Percentiles rank a stretch among this genome's conserved stretches.
Evolutionary conservation across 92 coral and sea anemone species (phyloP).

Genomic region (Actinernus sp.): DNA sequence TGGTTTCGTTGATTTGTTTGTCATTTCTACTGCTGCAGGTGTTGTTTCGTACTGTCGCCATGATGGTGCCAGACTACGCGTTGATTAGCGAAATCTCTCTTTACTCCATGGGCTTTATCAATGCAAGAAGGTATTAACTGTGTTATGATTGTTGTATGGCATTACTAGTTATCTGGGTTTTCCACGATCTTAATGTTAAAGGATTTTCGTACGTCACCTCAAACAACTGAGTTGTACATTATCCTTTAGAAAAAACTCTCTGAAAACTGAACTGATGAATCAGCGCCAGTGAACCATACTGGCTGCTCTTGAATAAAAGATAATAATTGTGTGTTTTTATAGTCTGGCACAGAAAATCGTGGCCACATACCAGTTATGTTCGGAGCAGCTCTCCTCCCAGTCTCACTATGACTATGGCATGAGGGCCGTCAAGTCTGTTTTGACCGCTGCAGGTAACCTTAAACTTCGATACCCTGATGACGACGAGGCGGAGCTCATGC

Average conservation of each 20-base stretch:
- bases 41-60: slow-evolving; percentile 96
- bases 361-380: slow-evolving; percentile 93
- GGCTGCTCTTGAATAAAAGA: neutral
- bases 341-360: slow-evolving; percentile 99
- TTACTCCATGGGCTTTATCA: slow-evolving; percentile 97
- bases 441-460: slow-evolving; percentile 97
- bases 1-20: neutral
- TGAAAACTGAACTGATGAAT: too few relatives aligned
- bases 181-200: too few relatives aligned
- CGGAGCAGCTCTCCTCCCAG: slow-evolving; percentile 99
- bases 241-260: too few relatives aligned
- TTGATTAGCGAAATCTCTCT: slow-evolving; percentile 97
- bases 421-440: slow-evolving; percentile 99
- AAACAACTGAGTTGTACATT: too few relatives aligned
- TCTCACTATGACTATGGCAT: slow-evolving; percentile 99
- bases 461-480: slow-evolving; percentile 96
- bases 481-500: slow-evolving; percentile 93
- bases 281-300: neutral
- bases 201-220: too few relatives aligned
- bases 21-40: slow-evolving; percentile 56
- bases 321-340: slow-evolving; percentile 1
- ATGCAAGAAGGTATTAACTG: slow-evolving; percentile 84
- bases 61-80: slow-evolving; percentile 99
- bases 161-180: too few relatives aligned
- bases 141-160: too few relatives aligned